Percentiles rank a stretch among this genome's conserved stretches.
These are phyloP conservation scores for Thymelicus lineola DNA, from an alignment of 2,888 invertebrate genomes.

Conservation along the genomic window DNA sequence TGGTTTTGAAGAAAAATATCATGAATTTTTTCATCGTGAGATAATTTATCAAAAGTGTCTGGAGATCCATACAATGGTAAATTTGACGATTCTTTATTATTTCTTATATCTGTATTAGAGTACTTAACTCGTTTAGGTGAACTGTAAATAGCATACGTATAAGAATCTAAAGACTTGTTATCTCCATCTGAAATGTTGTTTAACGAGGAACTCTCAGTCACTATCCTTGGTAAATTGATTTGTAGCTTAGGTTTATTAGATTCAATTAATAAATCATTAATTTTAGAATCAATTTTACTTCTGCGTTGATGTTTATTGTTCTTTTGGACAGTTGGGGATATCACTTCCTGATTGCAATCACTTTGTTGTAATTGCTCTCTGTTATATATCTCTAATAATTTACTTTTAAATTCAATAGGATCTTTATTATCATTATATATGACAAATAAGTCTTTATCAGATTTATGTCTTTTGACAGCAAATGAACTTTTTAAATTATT, in stretches of 20 bases:
- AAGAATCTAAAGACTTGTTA: constrained; percentile 60
- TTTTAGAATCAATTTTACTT: constrained; percentile 44
- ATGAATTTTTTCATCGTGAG: constrained; percentile 12
- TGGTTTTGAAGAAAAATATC: constrained; percentile 17
- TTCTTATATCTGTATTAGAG: constrained; percentile 45
- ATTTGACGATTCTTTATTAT: constrained; percentile 47
- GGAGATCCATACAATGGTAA: constrained; percentile 10
- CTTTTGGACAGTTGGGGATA: neutral
- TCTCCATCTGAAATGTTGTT: constrained; percentile 54
- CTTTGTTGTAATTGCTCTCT: constrained; percentile 20
- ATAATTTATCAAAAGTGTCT: constrained; percentile 18
- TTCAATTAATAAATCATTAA: constrained; percentile 43
- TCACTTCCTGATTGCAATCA: neutral
- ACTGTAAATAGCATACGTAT: constrained; percentile 50
- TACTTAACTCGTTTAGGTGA: constrained; percentile 39
- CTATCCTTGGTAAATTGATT: constrained; percentile 56
- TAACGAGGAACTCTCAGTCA: constrained; percentile 50
- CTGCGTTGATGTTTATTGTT: constrained; percentile 28
- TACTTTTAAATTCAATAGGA: constrained; percentile 30
- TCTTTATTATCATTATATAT: constrained; percentile 61
- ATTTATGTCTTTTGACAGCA: constrained; percentile 41
- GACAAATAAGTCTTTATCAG: constrained; percentile 64
- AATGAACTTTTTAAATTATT: constrained; percentile 40
- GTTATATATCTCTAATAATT: constrained; percentile 30
- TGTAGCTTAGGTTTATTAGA: constrained; percentile 55